These are phyloP conservation scores for Acrossocheilus wenchowensis DNA, from an alignment of 2,797 vertebrate genomes.

Conservation along the genomic window DNA sequence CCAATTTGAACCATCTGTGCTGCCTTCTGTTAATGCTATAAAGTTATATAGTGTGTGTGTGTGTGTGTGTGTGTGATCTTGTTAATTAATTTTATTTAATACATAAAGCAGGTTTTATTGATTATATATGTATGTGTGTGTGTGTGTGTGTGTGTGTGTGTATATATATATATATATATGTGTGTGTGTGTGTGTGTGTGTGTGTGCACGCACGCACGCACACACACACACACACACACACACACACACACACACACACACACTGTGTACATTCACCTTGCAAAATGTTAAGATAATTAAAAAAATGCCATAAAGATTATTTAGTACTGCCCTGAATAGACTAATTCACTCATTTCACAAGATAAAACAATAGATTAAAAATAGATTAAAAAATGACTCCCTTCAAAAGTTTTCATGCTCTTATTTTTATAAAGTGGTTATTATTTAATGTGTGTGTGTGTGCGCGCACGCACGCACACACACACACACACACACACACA, in stretches of 20 bases:
- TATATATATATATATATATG: neutral
- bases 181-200: too few species aligned
- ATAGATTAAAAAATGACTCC: neutral
- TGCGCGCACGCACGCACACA: too few species aligned
- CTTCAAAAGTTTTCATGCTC: neutral
- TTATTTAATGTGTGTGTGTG: neutral
- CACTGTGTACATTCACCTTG: neutral
- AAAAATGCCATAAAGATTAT: neutral
- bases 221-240: too few species aligned
- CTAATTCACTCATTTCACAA: neutral
- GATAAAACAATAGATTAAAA: neutral
- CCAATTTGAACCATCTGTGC: constrained; percentile 42
- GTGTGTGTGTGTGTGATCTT: neutral
- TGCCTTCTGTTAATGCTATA: constrained; percentile 33
- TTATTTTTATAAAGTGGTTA: neutral
- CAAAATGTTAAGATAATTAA: neutral
- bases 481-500: too few species aligned
- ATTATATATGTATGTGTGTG: neutral
- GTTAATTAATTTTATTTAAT: neutral
- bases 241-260: neutral
- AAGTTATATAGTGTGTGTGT: neutral
- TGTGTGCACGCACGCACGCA: too few species aligned
- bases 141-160: too few species aligned
- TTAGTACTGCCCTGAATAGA: neutral
- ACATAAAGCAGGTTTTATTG: neutral